Evolutionary conservation across 1,140 invertebrate genomes (phyloP).

Genomic region (Vollenhovia emeryi): DNA sequence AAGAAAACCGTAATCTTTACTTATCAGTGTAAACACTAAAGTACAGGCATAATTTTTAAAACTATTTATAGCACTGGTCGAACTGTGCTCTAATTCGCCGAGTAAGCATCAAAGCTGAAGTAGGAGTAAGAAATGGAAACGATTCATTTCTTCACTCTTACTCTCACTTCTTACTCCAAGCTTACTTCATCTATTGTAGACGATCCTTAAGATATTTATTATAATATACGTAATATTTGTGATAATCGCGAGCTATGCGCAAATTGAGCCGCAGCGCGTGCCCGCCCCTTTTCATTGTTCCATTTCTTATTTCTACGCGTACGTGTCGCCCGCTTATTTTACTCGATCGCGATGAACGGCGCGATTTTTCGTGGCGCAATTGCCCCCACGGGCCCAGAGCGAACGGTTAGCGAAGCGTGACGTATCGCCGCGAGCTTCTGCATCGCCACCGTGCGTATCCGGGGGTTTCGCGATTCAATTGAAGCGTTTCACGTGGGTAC

Average conservation of each 20-base stretch:
- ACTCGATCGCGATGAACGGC: background rate
- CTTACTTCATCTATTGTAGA: too few species aligned
- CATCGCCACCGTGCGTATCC: constrained; percentile 65
- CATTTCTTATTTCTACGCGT: background rate
- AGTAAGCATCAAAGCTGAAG: too few species aligned
- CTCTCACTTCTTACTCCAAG: too few species aligned
- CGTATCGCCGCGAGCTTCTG: constrained; percentile 37
- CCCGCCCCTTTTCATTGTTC: background rate
- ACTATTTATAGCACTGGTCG: too few species aligned
- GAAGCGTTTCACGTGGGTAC: constrained; percentile 74
- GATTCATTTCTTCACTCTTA: too few species aligned
- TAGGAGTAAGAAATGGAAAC: too few species aligned
- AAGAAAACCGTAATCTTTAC: too few species aligned
- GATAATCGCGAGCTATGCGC: background rate
- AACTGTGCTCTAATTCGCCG: too few species aligned
- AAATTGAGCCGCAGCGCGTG: background rate
- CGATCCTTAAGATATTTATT: too few species aligned
- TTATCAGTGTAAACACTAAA: too few species aligned
- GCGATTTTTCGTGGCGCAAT: constrained; percentile 32
- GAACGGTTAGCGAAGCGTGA: constrained; percentile 46
- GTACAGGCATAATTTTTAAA: too few species aligned
- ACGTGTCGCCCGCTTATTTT: background rate
- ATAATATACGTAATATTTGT: background rate
- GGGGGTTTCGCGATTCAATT: constrained; percentile 72
- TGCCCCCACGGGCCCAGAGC: background rate